Conservation (phyloP, 2,888 invertebrate species). For the Coecobrya sp. region DNA sequence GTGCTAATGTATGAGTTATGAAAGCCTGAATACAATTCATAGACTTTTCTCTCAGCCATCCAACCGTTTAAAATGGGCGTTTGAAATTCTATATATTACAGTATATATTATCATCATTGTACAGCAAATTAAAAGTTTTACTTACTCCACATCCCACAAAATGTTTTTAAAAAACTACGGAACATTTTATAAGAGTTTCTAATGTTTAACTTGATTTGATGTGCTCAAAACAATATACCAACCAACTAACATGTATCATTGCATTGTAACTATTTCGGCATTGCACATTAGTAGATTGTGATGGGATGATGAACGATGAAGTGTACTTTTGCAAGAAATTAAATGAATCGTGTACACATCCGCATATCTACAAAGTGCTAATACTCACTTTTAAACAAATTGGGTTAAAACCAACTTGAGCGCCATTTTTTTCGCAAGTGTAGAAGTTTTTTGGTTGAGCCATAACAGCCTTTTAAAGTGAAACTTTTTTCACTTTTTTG, state of each 20-base stretch:
- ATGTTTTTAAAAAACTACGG: neutral
- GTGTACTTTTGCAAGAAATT: slow-evolving; percentile 9
- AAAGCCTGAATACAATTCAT: slow-evolving; percentile 40
- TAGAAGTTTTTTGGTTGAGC: neutral
- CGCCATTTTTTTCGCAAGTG: neutral
- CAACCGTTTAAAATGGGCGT: slow-evolving; percentile 56
- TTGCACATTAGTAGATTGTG: neutral
- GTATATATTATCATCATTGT: neutral
- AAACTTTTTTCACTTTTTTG: slow-evolving; percentile 73
- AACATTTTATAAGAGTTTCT: neutral
- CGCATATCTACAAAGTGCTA: neutral
- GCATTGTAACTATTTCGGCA: too few relatives aligned
- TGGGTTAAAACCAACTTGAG: slow-evolving; percentile 59
- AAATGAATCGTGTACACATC: slow-evolving; percentile 3
- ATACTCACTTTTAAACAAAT: slow-evolving; percentile 38
- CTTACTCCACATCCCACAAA: neutral
- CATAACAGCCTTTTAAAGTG: slow-evolving; percentile 55
- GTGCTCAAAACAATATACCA: neutral
- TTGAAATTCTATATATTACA: slow-evolving; percentile 3
- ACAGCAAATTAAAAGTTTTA: slow-evolving; percentile 16
- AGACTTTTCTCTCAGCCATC: slow-evolving; percentile 50
- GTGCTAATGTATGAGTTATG: slow-evolving; percentile 45
- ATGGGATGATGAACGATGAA: slow-evolving; percentile 25
- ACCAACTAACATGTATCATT: neutral
- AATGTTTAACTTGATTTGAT: neutral